Evolutionary conservation across 2,888 invertebrate genomes (phyloP), one percentile per base, ranked within the genome.

Genomic region (Saturnia japonica): DNA sequence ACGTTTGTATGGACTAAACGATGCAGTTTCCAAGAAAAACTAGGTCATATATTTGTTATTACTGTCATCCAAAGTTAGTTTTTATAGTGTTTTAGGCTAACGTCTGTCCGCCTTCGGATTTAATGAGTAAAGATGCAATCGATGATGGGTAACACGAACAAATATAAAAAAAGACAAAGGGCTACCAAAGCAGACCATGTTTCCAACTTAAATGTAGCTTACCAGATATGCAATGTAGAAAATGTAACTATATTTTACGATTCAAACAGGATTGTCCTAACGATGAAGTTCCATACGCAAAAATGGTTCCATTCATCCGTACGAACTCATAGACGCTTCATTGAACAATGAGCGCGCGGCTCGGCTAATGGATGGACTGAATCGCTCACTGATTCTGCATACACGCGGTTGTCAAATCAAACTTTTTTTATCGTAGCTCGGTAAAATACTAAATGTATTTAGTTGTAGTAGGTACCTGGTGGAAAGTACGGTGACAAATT

Each of bases 311-410:
- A 66, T 69, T 64, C 69, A 57, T 69, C 68, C 51, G 68, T 66
- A 57, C 69, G 47, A 28, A 62, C 34, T 70, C 54, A 68, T 60
- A 68, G 72, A 67, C 66, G 57, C 12, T 68, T 40, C 68, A 68
- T 34, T 70, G 68, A 69, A 70, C 72, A 72, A 72, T 72, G 70
- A 62, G 62, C 69, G 54, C 42, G 70, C 51, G 16, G 22, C 68
- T 72, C 68, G 54, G 64, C 68, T 72, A 72, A 72, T 72, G 72
- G 69, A 66, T 54, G 54, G 51, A 42, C 69, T 16, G 67, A 69
- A 68, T 71, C 64, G 71, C 51, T 68, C 71, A 69, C 16, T 16
- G 47, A 64, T 25, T 25, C 25, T 57, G 11, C 25, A 57, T 12
- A 25, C 57, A 2, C 28, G 28, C 14, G 57, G 57, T 14, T 57